These are phyloP conservation scores for Crotophaga sulcirostris DNA, from an alignment of 2,113 vertebrate species.

Conservation along the genomic window DNA sequence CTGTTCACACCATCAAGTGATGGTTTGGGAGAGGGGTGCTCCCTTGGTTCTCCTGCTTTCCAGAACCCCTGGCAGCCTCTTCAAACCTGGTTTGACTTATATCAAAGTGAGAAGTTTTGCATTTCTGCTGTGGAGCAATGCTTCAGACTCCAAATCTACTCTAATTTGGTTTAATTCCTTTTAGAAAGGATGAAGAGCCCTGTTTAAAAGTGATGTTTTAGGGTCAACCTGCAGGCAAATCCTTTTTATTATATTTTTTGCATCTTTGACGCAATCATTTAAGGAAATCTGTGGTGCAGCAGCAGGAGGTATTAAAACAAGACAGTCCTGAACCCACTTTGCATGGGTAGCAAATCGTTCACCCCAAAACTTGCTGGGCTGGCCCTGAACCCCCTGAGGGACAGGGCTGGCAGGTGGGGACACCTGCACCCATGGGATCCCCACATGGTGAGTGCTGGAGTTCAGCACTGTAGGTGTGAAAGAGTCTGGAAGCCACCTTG, in stretches of 20 bases:
- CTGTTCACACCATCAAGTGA: too few species aligned
- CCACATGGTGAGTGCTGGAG: rapidly evolving
- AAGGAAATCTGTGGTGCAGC: neutral
- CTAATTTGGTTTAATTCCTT: neutral
- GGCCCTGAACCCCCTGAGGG: neutral
- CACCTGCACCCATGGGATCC: rapidly evolving
- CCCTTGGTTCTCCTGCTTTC: neutral
- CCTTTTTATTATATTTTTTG: neutral
- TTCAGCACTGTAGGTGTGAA: neutral
- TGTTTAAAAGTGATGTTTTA: neutral
- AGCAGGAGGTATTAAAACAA: neutral
- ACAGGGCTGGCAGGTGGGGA: neutral
- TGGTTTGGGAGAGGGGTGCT: neutral
- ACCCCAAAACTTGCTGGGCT: rapidly evolving
- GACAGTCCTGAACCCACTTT: rapidly evolving
- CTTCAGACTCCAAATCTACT: neutral
- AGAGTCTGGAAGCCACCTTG: neutral
- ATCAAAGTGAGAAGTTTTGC: neutral
- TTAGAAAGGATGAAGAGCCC: neutral
- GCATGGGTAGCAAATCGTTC: neutral
- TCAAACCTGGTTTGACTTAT: neutral
- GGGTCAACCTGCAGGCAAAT: neutral
- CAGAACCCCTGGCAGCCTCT: neutral
- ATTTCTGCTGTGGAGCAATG: neutral
- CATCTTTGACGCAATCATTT: neutral